Conservation (phyloP, 2,888 invertebrate genomes). For the Acrocyrtus sp. region DNA sequence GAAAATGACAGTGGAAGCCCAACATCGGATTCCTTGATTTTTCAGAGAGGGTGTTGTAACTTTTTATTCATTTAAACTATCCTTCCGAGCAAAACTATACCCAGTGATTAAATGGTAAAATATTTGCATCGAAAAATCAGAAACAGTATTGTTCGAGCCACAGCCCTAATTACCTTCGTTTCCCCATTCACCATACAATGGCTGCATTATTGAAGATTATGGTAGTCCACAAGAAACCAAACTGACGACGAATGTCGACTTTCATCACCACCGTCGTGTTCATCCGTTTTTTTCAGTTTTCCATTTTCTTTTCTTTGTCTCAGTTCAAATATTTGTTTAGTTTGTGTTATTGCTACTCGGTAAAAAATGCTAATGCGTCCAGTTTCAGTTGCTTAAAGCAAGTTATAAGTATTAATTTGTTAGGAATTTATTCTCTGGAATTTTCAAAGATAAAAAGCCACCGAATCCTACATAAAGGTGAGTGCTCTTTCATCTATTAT, state of each 20-base stretch:
- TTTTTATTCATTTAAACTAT: too few relatives aligned
- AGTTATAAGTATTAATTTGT: conserved; percentile 13
- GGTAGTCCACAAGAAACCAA: conserved; percentile 15
- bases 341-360: background rate
- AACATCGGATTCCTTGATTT: too few relatives aligned
- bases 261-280: conserved; percentile 55
- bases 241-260: conserved; percentile 56
- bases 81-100: too few relatives aligned
- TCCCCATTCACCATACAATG: too few relatives aligned
- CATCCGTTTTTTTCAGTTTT: conserved; percentile 58
- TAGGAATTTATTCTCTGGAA: conserved; percentile 2
- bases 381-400: conserved; percentile 7
- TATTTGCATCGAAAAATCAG: too few relatives aligned
- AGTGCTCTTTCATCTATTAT: too few relatives aligned
- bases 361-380: background rate
- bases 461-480: conserved; percentile 14
- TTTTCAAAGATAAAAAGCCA: background rate
- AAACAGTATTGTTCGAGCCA: too few relatives aligned
- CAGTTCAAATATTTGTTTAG: conserved; percentile 30
- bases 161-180: too few relatives aligned
- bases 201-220: too few relatives aligned
- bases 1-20: too few relatives aligned
- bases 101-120: too few relatives aligned
- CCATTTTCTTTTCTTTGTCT: conserved; percentile 49
- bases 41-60: too few relatives aligned